Percentiles rank a stretch among this genome's conserved stretches.
These are phyloP conservation scores for Prochilodus magdalenae DNA, from an alignment of 2,113 vertebrate genomes.

Conservation along the genomic window DNA sequence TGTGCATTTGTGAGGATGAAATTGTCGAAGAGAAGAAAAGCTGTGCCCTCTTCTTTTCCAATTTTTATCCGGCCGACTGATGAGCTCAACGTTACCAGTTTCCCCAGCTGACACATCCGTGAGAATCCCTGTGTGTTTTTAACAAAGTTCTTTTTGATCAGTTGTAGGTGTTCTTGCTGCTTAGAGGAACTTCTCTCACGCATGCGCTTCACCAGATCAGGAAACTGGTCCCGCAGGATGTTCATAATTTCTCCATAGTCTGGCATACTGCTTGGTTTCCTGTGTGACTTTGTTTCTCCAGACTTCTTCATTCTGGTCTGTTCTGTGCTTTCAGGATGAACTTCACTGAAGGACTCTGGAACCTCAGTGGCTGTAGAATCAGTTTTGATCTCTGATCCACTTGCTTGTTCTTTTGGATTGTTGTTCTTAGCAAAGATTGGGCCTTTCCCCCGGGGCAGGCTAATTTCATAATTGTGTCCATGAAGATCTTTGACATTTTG, in stretches of 20 bases:
- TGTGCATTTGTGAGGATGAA: conserved; percentile 41
- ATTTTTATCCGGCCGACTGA: conserved; percentile 15
- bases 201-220: background rate
- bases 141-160: conserved; percentile 19
- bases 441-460: too few relatives aligned
- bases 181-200: background rate
- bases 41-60: background rate
- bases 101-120: background rate
- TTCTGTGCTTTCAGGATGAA: background rate
- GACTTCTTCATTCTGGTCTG: background rate
- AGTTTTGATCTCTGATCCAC: too few relatives aligned
- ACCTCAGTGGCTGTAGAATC: too few relatives aligned
- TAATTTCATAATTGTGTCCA: background rate
- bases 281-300: background rate
- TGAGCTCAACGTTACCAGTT: background rate
- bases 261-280: background rate
- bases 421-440: too few relatives aligned
- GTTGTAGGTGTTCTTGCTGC: background rate
- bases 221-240: conserved; percentile 15
- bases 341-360: background rate
- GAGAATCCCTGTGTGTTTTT: conserved; percentile 12
- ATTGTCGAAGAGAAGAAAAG: background rate
- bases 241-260: background rate
- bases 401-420: too few relatives aligned
- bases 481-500: background rate